These are phyloP conservation scores for Phthorimaea operculella DNA, from an alignment of 1,140 invertebrate genomes.

Conservation along the genomic window DNA sequence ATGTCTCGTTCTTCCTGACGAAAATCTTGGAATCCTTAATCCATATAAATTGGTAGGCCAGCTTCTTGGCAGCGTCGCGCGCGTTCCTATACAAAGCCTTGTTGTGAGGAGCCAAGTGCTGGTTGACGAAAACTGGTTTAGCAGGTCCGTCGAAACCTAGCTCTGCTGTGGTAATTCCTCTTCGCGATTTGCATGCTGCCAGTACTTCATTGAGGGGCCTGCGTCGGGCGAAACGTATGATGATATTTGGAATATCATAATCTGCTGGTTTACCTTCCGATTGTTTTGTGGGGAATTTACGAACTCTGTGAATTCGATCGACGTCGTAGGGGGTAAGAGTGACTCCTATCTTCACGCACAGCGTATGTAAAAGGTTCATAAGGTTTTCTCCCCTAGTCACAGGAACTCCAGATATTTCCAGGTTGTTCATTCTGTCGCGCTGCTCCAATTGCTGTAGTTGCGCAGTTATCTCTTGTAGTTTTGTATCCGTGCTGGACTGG, in stretches of 20 bases:
- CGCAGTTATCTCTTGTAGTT: too few relatives aligned
- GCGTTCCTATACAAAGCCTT: background rate
- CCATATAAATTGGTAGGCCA: background rate
- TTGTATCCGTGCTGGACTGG: too few relatives aligned
- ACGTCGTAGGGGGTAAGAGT: constrained; percentile 1
- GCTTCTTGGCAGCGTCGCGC: background rate
- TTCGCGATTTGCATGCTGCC: constrained; percentile 9
- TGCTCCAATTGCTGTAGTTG: background rate
- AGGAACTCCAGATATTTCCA: constrained; percentile 10
- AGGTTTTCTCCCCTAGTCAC: constrained; percentile 10
- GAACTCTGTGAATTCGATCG: constrained; percentile 11
- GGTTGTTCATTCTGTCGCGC: constrained; percentile 6
- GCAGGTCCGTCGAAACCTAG: constrained; percentile 11
- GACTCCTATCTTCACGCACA: constrained; percentile 6
- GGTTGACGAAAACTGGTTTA: constrained; percentile 9
- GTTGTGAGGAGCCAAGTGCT: constrained; percentile 8
- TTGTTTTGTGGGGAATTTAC: background rate
- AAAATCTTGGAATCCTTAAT: background rate
- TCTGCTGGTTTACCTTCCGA: background rate
- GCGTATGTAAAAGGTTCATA: background rate
- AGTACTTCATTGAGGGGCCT: constrained; percentile 10
- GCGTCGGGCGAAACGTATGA: constrained; percentile 9
- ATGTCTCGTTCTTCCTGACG: background rate
- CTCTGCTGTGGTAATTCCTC: constrained; percentile 14
- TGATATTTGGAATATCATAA: constrained; percentile 6